Conservation (phyloP, 2,888 invertebrate species). For the Protodeltote pygarga region DNA sequence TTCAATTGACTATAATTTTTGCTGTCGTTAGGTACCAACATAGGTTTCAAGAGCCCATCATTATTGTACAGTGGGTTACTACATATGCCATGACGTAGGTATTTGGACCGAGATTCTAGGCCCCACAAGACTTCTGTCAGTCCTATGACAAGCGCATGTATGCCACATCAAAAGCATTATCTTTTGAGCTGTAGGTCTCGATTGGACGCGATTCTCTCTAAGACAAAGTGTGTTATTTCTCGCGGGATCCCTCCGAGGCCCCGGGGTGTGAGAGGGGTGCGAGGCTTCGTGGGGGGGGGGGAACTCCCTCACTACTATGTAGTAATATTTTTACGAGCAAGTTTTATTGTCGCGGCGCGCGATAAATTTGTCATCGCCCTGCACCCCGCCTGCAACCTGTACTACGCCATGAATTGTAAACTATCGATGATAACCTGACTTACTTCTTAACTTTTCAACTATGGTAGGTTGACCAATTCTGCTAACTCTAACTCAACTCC, state of each 20-base stretch:
- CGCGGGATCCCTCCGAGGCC: conserved; percentile 67
- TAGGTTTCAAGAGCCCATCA: no score
- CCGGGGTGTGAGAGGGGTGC: conserved; percentile 28
- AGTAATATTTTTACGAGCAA: conserved; percentile 83
- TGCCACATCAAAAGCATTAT: conserved; percentile 50
- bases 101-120: no score
- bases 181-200: conserved; percentile 53
- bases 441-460: background rate
- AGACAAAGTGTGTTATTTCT: conserved; percentile 85
- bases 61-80: no score
- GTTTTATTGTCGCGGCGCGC: conserved; percentile 75
- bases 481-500: no score
- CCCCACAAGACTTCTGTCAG: no score
- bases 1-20: no score
- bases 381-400: conserved; percentile 19
- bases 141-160: background rate
- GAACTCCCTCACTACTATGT: conserved; percentile 48
- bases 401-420: conserved; percentile 35
- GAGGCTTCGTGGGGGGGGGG: conserved; percentile 22
- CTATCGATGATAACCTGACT: conserved; percentile 6
- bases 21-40: no score
- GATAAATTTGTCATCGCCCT: conserved; percentile 80
- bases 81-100: no score
- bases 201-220: conserved; percentile 76
- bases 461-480: no score